Evolutionary conservation across 2,113 vertebrate genomes (phyloP).

Genomic region (Amphiprion ocellaris): DNA sequence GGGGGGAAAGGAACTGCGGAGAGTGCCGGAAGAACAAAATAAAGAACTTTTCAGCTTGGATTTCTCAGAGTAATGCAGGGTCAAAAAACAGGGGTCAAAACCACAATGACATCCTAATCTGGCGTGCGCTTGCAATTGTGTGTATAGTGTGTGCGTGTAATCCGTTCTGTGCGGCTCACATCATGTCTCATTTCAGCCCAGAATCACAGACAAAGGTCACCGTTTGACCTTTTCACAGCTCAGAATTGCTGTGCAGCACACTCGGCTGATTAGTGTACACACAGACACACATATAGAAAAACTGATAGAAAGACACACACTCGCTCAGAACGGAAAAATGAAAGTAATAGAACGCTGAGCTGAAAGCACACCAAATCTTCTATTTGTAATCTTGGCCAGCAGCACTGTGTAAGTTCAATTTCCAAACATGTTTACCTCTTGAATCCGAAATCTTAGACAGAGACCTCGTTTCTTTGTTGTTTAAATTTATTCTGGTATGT

Average conservation of each 20-base stretch:
- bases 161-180: conserved; percentile 62
- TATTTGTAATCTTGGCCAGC: conserved; percentile 53
- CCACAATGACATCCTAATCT: conserved; percentile 77
- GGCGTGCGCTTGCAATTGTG: conserved; percentile 36
- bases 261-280: conserved; percentile 69
- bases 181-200: conserved; percentile 80
- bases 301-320: conserved; percentile 41
- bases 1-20: conserved; percentile 65
- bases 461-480: conserved; percentile 52
- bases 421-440: conserved; percentile 63
- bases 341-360: conserved; percentile 59
- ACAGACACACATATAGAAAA: conserved; percentile 31
- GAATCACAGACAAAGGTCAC: conserved; percentile 81
- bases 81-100: conserved; percentile 78
- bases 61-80: conserved; percentile 78
- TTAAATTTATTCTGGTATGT: conserved; percentile 46
- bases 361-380: conserved; percentile 53
- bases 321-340: conserved; percentile 45
- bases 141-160: conserved; percentile 54
- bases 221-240: conserved; percentile 79
- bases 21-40: conserved; percentile 67
- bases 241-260: conserved; percentile 58
- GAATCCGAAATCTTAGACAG: conserved; percentile 59
- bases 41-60: conserved; percentile 80
- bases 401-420: conserved; percentile 50